These are phyloP conservation scores for Astropecten irregularis DNA, from an alignment of 53 echinoderm and acorn worm genomes.

Conservation along the genomic window DNA sequence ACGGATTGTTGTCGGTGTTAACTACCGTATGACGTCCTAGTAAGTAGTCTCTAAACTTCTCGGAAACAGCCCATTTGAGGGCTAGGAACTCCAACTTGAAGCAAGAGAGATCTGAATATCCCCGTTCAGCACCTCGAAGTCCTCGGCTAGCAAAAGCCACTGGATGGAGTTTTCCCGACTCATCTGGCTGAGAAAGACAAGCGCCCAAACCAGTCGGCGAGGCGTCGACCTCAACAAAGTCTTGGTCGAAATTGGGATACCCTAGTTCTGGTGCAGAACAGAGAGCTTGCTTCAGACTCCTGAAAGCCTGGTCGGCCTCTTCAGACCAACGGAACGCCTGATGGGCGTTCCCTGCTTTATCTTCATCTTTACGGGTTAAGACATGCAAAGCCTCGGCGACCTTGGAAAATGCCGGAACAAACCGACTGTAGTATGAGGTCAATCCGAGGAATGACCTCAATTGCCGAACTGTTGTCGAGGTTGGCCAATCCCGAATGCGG, in stretches of 20 bases:
- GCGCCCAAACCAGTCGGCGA: background rate
- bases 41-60: constrained; percentile 29
- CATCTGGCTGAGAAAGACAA: background rate
- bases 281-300: background rate
- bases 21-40: background rate
- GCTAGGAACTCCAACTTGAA: constrained; percentile 29
- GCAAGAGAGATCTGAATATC: background rate
- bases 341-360: background rate
- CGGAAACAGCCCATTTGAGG: constrained; percentile 43
- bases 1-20: constrained; percentile 56
- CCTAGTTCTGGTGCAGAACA: background rate
- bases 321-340: constrained; percentile 11
- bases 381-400: background rate
- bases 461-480: background rate
- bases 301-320: background rate
- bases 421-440: background rate
- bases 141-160: background rate
- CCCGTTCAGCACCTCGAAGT: background rate
- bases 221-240: background rate
- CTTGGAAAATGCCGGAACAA: background rate
- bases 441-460: background rate
- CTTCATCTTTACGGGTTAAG: background rate
- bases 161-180: background rate
- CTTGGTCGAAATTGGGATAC: background rate
- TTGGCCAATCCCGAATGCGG: background rate